phyloP scores from a whole-genome alignment of 2,888 invertebrate genomes.

The Lepidocyrtoides sp. region DNA sequence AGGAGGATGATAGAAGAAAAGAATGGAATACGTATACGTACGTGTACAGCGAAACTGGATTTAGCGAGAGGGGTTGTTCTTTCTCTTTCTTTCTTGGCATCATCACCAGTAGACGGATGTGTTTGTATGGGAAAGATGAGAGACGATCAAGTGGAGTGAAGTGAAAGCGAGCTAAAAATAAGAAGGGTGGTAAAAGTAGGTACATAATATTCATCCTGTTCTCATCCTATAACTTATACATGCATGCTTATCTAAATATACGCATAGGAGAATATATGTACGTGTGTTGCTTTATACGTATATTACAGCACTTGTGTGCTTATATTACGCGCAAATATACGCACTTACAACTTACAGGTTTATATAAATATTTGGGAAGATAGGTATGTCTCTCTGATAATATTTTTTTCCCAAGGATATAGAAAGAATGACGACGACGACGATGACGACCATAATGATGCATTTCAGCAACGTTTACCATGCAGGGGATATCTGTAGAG shows the following conservation, averaged over 20 bases:
- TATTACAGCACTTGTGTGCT: not conserved
- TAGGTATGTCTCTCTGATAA: not conserved
- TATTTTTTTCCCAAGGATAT: conserved; percentile 21
- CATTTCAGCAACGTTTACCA: conserved; percentile 44
- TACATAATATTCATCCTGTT: conserved; percentile 57
- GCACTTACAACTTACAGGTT: conserved; percentile 16
- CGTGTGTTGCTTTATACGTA: not conserved
- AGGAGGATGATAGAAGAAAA: not conserved
- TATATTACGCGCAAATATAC: not conserved
- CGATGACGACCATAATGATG: conserved; percentile 50
- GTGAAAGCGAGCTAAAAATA: conserved; percentile 66
- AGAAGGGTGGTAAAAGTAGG: conserved; percentile 61
- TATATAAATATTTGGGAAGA: not conserved
- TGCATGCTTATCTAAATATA: no score
- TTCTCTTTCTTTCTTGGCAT: conserved; percentile 56
- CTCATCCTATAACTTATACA: not conserved
- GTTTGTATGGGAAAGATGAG: conserved; percentile 68
- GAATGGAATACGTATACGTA: not conserved
- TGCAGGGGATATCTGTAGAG: conserved; percentile 22
- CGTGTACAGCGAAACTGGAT: conserved; percentile 28
- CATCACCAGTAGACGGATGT: conserved; percentile 47
- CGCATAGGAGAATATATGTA: not conserved
- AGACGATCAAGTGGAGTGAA: conserved; percentile 60
- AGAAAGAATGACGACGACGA: conserved; percentile 28
- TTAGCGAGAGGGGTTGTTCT: conserved; percentile 14